phyloP scores from a whole-genome alignment of 2,797 vertebrate genomes.

The Sebastes diploproa region DNA sequence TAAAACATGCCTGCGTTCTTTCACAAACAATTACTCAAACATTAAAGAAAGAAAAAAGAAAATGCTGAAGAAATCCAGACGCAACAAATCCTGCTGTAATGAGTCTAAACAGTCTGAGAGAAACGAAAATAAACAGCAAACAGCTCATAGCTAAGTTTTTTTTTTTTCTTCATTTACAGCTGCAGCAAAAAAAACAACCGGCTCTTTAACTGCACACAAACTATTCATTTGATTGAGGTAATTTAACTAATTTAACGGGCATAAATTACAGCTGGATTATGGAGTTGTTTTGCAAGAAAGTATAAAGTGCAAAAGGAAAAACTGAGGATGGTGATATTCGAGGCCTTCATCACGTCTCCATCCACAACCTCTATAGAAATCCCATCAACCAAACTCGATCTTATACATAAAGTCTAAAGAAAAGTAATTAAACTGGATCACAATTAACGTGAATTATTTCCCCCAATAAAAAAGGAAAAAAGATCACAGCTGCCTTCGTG shows the following conservation, averaged over 20 bases:
- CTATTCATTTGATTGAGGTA: not conserved
- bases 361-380: not conserved
- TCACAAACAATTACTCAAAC: not conserved
- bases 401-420: accelerated
- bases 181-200: not conserved
- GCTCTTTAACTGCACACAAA: not conserved
- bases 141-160: not conserved
- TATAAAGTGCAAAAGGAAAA: not conserved
- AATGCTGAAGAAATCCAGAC: conserved; percentile 1
- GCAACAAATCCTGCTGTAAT: not conserved
- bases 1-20: not conserved
- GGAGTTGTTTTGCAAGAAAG: not conserved
- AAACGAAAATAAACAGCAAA: conserved; percentile 40
- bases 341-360: conserved; percentile 7
- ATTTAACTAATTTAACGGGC: not conserved
- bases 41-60: not conserved
- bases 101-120: not conserved
- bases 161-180: conserved; percentile 18
- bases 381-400: not conserved
- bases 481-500: not conserved
- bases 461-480: not conserved
- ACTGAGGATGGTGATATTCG: not conserved
- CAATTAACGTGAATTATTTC: not conserved
- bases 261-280: not conserved
- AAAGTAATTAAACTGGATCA: not conserved